Percentiles rank a stretch among this genome's conserved stretches.
Evolutionary conservation across 1,140 invertebrate species (phyloP).

Genomic region (Bombus pyrosoma): DNA sequence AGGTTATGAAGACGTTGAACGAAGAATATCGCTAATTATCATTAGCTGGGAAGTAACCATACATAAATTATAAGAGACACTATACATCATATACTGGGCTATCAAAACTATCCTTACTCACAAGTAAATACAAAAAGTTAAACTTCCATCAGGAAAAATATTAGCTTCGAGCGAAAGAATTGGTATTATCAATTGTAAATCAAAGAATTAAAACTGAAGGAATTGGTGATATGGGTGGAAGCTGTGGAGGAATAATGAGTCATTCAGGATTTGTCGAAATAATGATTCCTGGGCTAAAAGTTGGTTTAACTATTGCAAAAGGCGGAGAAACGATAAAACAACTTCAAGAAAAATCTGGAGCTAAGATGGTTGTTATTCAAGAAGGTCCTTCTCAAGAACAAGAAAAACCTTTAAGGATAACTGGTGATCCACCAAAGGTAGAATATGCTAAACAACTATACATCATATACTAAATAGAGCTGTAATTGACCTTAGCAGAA

Average conservation of each 20-base stretch:
- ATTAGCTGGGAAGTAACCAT: no score
- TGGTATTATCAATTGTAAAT: slow-evolving; percentile 88
- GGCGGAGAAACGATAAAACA: slow-evolving; percentile 99
- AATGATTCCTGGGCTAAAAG: slow-evolving; percentile 98
- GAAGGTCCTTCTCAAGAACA: slow-evolving; percentile 94
- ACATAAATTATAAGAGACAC: no score
- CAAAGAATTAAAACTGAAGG: slow-evolving; percentile 84
- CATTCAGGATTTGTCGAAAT: slow-evolving; percentile 90
- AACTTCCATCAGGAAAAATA: no score
- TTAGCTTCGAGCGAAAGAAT: slow-evolving; percentile 92
- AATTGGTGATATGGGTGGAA: slow-evolving; percentile 76
- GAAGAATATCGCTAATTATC: no score
- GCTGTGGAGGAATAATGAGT: slow-evolving; percentile 75
- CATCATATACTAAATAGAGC: no score
- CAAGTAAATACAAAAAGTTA: no score
- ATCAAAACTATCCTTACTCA: no score
- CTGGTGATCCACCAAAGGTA: slow-evolving; percentile 96
- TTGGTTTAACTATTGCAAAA: slow-evolving; percentile 98
- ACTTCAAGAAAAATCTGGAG: slow-evolving; percentile 97
- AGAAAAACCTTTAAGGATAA: slow-evolving; percentile 94
- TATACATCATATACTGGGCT: no score
- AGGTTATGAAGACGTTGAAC: no score
- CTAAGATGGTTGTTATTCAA: slow-evolving; percentile 99
- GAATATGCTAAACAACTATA: no score
- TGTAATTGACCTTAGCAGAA: no score